Evolutionary conservation across 2,113 vertebrate species (phyloP), one percentile per base, ranked within the genome.

Genomic region (Equus przewalskii): DNA sequence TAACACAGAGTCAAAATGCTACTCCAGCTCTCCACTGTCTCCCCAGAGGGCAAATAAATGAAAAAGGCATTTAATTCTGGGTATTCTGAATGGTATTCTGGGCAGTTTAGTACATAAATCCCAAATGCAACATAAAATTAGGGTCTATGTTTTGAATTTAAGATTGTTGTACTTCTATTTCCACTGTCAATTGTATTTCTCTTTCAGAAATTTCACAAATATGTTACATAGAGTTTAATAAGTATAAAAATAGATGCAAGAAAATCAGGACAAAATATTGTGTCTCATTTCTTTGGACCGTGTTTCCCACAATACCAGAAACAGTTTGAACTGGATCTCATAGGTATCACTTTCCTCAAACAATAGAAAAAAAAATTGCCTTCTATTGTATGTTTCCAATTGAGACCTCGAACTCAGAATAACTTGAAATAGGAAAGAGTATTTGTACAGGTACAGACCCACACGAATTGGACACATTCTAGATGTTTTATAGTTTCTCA

Each of bases 151-250:
- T 79, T 95, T 89, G 54, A 70, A 54, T 49, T 72, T 51, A 90
- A 86, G 12, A 89, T 2, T 62, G 14, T 46, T 30, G 28, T 76
- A 46, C 1, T 65, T 84, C 56, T 76, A 49, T 12, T 79, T 81
- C n/a, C 19, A 58, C 41, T 78, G 5, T 14, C 70, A 88, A 65
- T n/a, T 95, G 21, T 62, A 60, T n/a, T 81, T 49, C 54, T 93
- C 6, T 60, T 93, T 91, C 65, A 94, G 33, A 89, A 94, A 64
- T 96, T 96, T 88, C 72, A 86, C 7, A 51, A 58, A 49, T 67
- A 14, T 36, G 30, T 67, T 80, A 73, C 36, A 65, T 5, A 65
- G 28, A 76, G 4, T 49, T 94, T 78, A 62, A 49, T 49, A 78
- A 89, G 41, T 79, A n/a, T 75, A 89, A 73, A 96, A 81, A 81